phyloP scores from a whole-genome alignment of 2,113 vertebrate species.

The Gulo gulo region DNA sequence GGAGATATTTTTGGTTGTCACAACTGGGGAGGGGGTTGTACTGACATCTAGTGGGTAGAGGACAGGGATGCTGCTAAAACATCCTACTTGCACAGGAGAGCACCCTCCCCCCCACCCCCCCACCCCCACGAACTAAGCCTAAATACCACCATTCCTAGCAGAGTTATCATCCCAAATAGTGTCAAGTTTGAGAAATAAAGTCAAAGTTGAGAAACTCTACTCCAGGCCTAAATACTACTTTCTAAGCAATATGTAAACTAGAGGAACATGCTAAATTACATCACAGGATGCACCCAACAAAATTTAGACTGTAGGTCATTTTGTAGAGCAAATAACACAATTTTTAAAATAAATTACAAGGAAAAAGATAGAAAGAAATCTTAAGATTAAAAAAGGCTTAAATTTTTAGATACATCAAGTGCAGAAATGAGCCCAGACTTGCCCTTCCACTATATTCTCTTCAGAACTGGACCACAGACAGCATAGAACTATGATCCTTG shows the following conservation, averaged over 20 bases:
- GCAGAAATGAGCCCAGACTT: conserved; percentile 6
- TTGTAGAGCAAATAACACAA: background rate
- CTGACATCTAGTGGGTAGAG: conserved; percentile 70
- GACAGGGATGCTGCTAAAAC: background rate
- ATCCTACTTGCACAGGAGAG: background rate
- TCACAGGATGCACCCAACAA: background rate
- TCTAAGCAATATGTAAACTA: background rate
- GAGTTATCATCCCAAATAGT: background rate
- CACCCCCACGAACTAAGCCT: no score
- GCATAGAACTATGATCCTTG: background rate
- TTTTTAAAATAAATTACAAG: conserved; percentile 35
- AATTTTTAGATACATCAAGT: background rate
- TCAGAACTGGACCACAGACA: background rate
- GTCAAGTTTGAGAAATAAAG: background rate
- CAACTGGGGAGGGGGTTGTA: conserved; percentile 25
- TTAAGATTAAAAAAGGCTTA: conserved; percentile 8
- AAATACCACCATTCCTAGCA: background rate
- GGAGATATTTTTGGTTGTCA: background rate
- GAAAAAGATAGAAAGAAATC: conserved; percentile 25
- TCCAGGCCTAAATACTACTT: background rate
- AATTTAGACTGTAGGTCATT: conserved; percentile 16
- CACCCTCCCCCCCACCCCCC: background rate
- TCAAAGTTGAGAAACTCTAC: background rate
- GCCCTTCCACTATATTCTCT: conserved; percentile 17
- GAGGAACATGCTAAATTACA: background rate